Evolutionary conservation across 2,888 invertebrate genomes (phyloP).

Genomic region (Trissonchulus sp.): DNA sequence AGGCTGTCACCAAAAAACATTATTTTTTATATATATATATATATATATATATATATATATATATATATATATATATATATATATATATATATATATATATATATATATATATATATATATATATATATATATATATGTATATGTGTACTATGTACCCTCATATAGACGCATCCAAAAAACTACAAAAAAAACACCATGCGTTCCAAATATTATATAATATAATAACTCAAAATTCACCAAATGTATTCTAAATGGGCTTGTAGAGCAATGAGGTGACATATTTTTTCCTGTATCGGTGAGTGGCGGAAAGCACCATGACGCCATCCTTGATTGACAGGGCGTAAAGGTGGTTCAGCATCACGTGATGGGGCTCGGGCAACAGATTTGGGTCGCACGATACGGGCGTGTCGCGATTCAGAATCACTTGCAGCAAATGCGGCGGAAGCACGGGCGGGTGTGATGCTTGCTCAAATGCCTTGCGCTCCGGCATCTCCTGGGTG

Average conservation of each 20-base stretch:
- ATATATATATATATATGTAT: too few relatives aligned
- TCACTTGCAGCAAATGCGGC: constrained; percentile 89
- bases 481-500: constrained; percentile 74
- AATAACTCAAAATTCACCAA: background rate
- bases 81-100: too few relatives aligned
- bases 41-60: too few relatives aligned
- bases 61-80: too few relatives aligned
- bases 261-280: constrained; percentile 97
- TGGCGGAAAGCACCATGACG: constrained; percentile 97
- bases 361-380: constrained; percentile 98
- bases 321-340: constrained; percentile 99
- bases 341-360: constrained; percentile 98
- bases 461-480: constrained; percentile 85
- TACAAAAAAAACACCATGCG: too few relatives aligned
- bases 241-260: constrained; percentile 70
- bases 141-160: too few relatives aligned
- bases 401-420: constrained; percentile 96
- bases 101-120: too few relatives aligned
- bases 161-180: too few relatives aligned
- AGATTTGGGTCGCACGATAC: constrained; percentile 96
- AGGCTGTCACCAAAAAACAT: too few relatives aligned
- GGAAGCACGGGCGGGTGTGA: constrained; percentile 92
- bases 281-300: constrained; percentile 96
- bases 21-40: too few relatives aligned
- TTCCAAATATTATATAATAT: too few relatives aligned